phyloP scores from a whole-genome alignment of 2,797 vertebrate genomes.

The Prunella strophiata region DNA sequence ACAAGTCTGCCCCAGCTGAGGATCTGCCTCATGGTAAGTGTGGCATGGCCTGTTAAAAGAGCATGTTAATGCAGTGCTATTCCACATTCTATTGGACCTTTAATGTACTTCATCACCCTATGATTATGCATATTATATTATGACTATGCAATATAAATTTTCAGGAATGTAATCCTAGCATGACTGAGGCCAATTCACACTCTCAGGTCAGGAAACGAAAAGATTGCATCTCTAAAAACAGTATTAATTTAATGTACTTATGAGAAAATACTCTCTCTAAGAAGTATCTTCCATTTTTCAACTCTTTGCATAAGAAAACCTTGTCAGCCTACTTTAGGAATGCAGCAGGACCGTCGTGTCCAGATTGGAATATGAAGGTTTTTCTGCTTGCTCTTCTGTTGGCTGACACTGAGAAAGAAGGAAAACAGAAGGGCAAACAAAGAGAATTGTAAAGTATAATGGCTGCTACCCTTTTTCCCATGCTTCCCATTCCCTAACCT shows the following conservation, averaged over 20 bases:
- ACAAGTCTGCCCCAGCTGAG: not conserved
- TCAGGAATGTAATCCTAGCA: not conserved
- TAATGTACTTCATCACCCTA: not conserved
- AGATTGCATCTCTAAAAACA: not conserved
- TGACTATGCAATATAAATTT: not conserved
- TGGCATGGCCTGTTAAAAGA: not conserved
- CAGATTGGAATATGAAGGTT: not conserved
- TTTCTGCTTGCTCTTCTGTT: not conserved
- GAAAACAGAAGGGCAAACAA: not conserved
- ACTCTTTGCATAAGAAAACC: not conserved
- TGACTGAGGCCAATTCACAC: not conserved
- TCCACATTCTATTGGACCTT: not conserved
- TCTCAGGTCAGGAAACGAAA: not conserved
- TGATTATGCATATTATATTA: not conserved
- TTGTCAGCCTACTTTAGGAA: not conserved
- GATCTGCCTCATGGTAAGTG: not conserved
- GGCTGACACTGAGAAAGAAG: not conserved
- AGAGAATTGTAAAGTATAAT: not conserved
- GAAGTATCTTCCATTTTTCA: not conserved
- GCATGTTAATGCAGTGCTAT: not conserved
- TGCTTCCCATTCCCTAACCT: not conserved
- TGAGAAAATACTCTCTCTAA: not conserved
- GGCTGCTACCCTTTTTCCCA: not conserved
- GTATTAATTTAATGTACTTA: not conserved
- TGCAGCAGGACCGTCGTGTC: fast-evolving